Evolutionary conservation across 2,888 invertebrate genomes (phyloP).

Genomic region (Coleophora flavipennella): DNA sequence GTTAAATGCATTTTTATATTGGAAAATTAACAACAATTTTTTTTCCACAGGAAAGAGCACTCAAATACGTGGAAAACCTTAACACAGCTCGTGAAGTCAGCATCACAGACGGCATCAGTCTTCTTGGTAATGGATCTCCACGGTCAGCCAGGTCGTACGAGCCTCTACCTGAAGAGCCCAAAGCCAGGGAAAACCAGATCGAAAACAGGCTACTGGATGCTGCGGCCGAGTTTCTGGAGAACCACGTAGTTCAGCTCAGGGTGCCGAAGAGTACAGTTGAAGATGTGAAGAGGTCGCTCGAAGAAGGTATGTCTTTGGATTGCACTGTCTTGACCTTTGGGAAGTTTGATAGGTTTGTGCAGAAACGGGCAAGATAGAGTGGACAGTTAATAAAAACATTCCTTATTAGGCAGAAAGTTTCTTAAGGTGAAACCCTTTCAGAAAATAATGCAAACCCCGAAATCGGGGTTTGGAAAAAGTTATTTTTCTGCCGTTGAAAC

Average conservation of each 20-base stretch:
- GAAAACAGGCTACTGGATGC: conserved; percentile 82
- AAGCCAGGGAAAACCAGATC: conserved; percentile 81
- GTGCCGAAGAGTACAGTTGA: conserved; percentile 82
- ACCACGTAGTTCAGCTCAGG: conserved; percentile 86
- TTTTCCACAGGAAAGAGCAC: conserved; percentile 76
- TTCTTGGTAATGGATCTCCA: conserved; percentile 60
- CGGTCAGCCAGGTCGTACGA: conserved; percentile 75
- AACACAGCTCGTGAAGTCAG: conserved; percentile 67
- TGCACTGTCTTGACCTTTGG: too few species aligned
- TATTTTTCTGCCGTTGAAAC: too few species aligned
- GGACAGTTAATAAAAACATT: too few species aligned
- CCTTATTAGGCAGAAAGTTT: too few species aligned
- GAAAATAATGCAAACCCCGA: too few species aligned
- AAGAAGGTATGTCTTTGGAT: conserved; percentile 79
- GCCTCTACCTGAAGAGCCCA: conserved; percentile 79
- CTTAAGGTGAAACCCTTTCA: too few species aligned
- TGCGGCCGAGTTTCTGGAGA: conserved; percentile 82
- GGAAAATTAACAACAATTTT: too few species aligned
- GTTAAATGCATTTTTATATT: too few species aligned
- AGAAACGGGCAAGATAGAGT: too few species aligned
- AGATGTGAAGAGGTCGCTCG: conserved; percentile 83
- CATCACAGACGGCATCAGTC: conserved; percentile 74
- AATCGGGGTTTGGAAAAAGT: too few species aligned
- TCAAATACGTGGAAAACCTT: conserved; percentile 77
- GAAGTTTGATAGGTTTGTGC: too few species aligned